Percentiles rank a stretch among this genome's conserved stretches.
Evolutionary conservation across 2,888 invertebrate species (phyloP).

Genomic region (Pterostichus niger): DNA sequence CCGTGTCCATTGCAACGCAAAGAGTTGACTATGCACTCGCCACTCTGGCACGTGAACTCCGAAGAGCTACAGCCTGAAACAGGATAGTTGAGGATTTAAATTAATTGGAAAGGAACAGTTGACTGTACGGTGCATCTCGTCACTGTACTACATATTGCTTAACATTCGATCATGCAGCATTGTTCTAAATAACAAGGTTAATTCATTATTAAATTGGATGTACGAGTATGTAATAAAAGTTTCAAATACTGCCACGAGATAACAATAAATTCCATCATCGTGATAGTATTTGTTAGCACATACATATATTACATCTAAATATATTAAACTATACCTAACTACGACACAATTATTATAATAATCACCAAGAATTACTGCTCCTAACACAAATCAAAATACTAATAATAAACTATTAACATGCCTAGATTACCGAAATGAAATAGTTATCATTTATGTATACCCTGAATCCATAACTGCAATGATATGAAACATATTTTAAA

Average conservation of each 20-base stretch:
- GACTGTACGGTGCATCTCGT: conserved; percentile 15
- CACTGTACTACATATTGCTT: conserved; percentile 47
- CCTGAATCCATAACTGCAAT: conserved; percentile 55
- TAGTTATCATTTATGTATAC: conserved; percentile 48
- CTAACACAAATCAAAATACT: conserved; percentile 61
- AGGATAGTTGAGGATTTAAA: conserved; percentile 48
- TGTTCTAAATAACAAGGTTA: conserved; percentile 2
- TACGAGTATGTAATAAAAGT: background rate
- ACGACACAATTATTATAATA: conserved; percentile 59
- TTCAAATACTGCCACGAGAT: conserved; percentile 2
- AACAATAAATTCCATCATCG: background rate
- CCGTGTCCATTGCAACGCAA: conserved; percentile 77
- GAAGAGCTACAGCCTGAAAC: conserved; percentile 81
- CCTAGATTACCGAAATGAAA: conserved; percentile 57
- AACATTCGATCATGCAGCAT: conserved; percentile 62
- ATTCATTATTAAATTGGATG: background rate
- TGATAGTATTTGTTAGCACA: background rate
- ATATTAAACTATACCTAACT: conserved; percentile 48
- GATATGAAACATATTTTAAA: conserved; percentile 42
- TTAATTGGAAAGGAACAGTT: background rate
- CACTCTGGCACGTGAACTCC: conserved; percentile 85
- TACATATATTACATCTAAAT: conserved; percentile 38
- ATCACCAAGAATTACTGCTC: conserved; percentile 61
- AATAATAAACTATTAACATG: conserved; percentile 57
- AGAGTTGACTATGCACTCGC: conserved; percentile 80